Percentiles rank a stretch among this genome's conserved stretches.
phyloP scores from a whole-genome alignment of 2,888 invertebrate genomes.

The Gymnoscelis rufifasciata region DNA sequence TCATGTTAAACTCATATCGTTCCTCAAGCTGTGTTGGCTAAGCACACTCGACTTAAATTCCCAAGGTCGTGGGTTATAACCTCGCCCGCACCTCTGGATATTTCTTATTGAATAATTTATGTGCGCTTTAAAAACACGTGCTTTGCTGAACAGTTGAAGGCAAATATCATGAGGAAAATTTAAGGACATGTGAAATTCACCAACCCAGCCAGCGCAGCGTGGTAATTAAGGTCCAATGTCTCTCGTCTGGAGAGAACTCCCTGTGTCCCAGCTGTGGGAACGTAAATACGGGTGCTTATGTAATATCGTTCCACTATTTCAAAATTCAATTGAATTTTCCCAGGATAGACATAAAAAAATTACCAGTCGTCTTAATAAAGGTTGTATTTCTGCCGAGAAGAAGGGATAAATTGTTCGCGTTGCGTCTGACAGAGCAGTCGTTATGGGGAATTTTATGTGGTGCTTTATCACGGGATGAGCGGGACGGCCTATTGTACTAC shows the following conservation, averaged over 20 bases:
- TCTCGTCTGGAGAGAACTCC: no score
- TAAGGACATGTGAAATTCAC: no score
- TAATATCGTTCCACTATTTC: neutral
- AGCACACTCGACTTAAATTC: neutral
- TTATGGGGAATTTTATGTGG: conserved; percentile 62
- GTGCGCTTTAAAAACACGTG: no score
- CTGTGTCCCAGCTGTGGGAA: no score
- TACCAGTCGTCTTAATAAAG: conserved; percentile 44
- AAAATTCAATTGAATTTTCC: conserved; percentile 20
- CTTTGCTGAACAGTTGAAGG: no score
- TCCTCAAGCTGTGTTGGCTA: conserved; percentile 12
- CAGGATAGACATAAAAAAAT: conserved; percentile 36
- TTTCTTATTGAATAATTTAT: no score
- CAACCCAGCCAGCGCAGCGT: no score
- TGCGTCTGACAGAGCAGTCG: conserved; percentile 64
- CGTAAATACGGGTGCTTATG: no score
- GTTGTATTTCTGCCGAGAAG: conserved; percentile 36
- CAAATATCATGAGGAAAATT: no score
- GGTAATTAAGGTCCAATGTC: no score
- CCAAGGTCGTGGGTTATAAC: neutral
- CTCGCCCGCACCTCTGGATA: no score
- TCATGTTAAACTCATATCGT: no score
- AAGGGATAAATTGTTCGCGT: conserved; percentile 57
- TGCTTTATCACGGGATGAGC: conserved; percentile 60
- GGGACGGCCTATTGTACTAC: conserved; percentile 25